Conservation (phyloP, 2,888 invertebrate species). For the Psylliodes chrysocephalus region DNA sequence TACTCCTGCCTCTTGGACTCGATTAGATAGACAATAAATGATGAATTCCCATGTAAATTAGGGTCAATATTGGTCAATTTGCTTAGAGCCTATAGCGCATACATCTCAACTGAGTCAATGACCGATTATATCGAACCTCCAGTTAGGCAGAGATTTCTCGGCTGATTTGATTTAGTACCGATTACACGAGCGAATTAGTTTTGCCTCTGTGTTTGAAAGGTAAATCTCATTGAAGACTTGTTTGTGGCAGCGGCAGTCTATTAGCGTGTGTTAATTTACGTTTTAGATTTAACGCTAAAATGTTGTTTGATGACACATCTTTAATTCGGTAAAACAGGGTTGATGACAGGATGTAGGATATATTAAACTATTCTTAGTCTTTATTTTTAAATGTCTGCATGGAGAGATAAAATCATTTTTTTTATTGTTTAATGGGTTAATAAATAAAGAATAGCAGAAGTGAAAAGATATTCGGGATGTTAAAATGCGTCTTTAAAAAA, state of each 20-base stretch:
- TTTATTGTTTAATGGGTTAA: no score
- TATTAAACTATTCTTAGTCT: no score
- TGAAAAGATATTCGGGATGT: no score
- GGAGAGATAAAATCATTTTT: no score
- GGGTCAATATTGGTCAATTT: not conserved
- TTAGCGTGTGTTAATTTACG: not conserved
- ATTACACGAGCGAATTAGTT: not conserved
- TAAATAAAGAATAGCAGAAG: no score
- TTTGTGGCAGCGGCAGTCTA: not conserved
- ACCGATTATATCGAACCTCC: not conserved
- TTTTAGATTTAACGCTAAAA: not conserved
- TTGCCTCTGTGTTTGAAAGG: not conserved
- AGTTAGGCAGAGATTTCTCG: not conserved
- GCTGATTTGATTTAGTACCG: not conserved
- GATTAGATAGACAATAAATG: not conserved
- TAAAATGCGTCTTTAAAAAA: no score
- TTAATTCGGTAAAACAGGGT: no score
- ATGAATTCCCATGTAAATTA: not conserved
- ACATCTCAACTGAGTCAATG: not conserved
- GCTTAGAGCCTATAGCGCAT: not conserved
- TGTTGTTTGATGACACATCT: not conserved
- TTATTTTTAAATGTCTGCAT: no score
- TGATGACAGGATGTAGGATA: no score
- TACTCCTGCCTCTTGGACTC: no score
- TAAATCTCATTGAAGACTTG: not conserved